A percentile compares a stretch with the other conserved stretches of the same genome.
Evolutionary conservation across 2,113 vertebrate species (phyloP).

Genomic region (Psilopogon haemacephalus): DNA sequence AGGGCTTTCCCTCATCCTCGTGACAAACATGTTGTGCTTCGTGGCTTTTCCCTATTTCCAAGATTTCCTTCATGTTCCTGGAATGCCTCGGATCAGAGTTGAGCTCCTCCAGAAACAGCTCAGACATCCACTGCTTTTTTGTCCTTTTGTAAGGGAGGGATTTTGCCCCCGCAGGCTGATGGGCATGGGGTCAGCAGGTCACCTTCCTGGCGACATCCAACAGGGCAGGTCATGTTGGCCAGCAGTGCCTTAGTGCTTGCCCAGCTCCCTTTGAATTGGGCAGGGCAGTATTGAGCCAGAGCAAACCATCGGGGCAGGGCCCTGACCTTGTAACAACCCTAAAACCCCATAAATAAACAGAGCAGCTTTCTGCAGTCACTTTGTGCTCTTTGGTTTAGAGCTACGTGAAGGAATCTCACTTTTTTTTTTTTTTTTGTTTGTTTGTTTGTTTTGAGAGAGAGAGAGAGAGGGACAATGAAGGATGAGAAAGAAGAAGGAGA

Average conservation of each 20-base stretch:
- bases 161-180: background rate
- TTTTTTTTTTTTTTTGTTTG: background rate
- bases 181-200: background rate
- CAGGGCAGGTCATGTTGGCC: background rate
- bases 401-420: background rate
- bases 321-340: background rate
- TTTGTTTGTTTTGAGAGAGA: too few species aligned
- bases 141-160: background rate
- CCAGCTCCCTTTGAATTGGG: background rate
- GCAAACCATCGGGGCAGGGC: background rate
- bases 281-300: background rate
- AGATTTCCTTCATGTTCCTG: background rate
- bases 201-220: background rate
- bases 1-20: too few species aligned
- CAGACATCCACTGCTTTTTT: fast-evolving
- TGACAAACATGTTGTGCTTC: fast-evolving
- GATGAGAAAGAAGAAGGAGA: background rate
- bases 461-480: too few species aligned
- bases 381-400: background rate
- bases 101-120: background rate
- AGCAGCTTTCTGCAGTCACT: background rate
- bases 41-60: background rate
- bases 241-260: background rate
- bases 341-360: background rate
- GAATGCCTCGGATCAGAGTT: background rate